Percentiles rank a stretch among this genome's conserved stretches.
These are phyloP conservation scores for Drosophila multiciliata DNA, from an alignment of 2,888 invertebrate species.

Conservation along the genomic window DNA sequence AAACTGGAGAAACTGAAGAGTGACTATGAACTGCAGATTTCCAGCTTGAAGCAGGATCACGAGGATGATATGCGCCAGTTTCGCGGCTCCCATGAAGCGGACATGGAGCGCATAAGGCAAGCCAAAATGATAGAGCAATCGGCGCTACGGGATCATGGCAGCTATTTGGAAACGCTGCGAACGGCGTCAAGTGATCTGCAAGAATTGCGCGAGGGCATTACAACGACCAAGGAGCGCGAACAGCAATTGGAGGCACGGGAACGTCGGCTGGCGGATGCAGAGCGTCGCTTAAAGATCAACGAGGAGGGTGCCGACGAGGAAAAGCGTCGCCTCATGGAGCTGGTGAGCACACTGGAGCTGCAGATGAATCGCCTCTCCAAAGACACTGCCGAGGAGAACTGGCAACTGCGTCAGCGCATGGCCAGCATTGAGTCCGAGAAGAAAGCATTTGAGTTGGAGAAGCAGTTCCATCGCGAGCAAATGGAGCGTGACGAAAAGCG, in stretches of 20 bases:
- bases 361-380: slow-evolving; percentile 82
- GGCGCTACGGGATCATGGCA: slow-evolving; percentile 82
- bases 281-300: slow-evolving; percentile 77
- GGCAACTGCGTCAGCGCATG: slow-evolving; percentile 83
- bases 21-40: slow-evolving; percentile 71
- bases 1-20: slow-evolving; percentile 75
- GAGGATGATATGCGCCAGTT: slow-evolving; percentile 80
- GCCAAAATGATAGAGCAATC: slow-evolving; percentile 84
- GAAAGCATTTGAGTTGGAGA: slow-evolving; percentile 82
- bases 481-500: slow-evolving; percentile 82
- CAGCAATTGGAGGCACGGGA: slow-evolving; percentile 78
- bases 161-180: slow-evolving; percentile 83
- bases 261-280: slow-evolving; percentile 79
- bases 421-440: slow-evolving; percentile 83
- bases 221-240: slow-evolving; percentile 78
- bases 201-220: slow-evolving; percentile 80
- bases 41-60: slow-evolving; percentile 73
- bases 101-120: slow-evolving; percentile 83
- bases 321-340: slow-evolving; percentile 82
- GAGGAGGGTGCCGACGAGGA: slow-evolving; percentile 81
- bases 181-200: slow-evolving; percentile 82
- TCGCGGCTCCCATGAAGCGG: slow-evolving; percentile 79
- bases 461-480: slow-evolving; percentile 82
- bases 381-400: slow-evolving; percentile 84
- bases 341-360: slow-evolving; percentile 83